Percentiles rank a stretch among this genome's conserved stretches.
These are phyloP conservation scores for Aphelenchoides besseyi DNA, from an alignment of 1,140 invertebrate genomes.

Conservation along the genomic window DNA sequence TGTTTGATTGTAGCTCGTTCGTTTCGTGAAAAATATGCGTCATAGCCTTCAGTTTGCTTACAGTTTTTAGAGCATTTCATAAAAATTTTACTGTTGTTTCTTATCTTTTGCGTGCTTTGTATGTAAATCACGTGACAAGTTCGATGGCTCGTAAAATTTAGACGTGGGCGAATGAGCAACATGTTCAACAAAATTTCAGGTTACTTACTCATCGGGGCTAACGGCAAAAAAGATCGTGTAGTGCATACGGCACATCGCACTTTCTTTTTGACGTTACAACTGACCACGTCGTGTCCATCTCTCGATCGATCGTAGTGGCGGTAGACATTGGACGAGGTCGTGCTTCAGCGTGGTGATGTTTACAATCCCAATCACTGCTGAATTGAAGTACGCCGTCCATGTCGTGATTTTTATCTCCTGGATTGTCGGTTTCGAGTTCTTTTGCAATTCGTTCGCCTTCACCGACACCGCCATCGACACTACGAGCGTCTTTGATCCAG, in stretches of 20 bases:
- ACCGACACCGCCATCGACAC: neutral
- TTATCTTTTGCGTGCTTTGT: neutral
- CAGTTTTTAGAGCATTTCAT: too few relatives aligned
- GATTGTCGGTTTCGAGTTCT: constrained; percentile 75
- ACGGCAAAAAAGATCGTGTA: neutral
- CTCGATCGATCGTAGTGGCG: neutral
- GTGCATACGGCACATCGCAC: neutral
- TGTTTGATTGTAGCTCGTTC: too few relatives aligned
- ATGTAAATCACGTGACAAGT: neutral
- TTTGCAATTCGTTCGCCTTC: constrained; percentile 71
- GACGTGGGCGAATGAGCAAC: neutral
- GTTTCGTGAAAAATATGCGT: too few relatives aligned
- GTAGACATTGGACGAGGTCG: neutral
- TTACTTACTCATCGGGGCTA: neutral
- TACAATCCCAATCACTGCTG: constrained; percentile 68
- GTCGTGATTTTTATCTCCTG: constrained; percentile 74
- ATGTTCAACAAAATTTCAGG: neutral
- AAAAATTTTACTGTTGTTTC: neutral
- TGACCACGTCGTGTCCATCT: neutral
- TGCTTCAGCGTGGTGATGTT: neutral
- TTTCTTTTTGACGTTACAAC: neutral
- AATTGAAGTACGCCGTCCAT: constrained; percentile 74
- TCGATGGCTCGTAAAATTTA: neutral
- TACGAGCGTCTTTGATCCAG: constrained; percentile 28
- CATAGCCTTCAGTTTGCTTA: too few relatives aligned